Conservation (phyloP, 2,888 invertebrate genomes). For the Dione juno region DNA sequence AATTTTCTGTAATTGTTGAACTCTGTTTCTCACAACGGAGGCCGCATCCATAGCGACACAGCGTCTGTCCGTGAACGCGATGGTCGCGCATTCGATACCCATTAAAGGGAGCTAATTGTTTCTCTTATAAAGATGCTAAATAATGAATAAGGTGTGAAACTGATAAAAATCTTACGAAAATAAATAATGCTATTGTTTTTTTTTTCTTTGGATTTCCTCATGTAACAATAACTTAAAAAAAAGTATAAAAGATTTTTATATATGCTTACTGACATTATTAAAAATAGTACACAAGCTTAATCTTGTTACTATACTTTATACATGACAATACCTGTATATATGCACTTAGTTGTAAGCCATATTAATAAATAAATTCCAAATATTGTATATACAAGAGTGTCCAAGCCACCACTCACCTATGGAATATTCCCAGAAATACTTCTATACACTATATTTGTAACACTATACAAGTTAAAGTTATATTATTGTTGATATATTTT, state of each 20-base stretch:
- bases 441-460: neutral
- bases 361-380: neutral
- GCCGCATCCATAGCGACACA: too few species aligned
- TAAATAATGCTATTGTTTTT: too few species aligned
- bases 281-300: too few species aligned
- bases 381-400: neutral
- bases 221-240: neutral
- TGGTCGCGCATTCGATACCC: neutral
- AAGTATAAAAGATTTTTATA: neutral
- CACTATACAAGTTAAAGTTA: neutral
- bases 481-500: neutral
- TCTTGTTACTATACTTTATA: too few species aligned
- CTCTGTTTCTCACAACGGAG: neutral
- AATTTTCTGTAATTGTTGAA: neutral
- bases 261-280: neutral
- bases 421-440: neutral
- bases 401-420: neutral
- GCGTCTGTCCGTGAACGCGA: too few species aligned
- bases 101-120: neutral
- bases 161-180: too few species aligned
- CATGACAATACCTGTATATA: too few species aligned
- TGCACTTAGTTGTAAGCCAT: too few species aligned
- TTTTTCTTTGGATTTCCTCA: too few species aligned
- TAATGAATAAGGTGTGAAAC: too few species aligned
- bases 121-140: too few species aligned